These are phyloP conservation scores for Cephalopholis sonnerati DNA, from an alignment of 2,113 vertebrate genomes.

Conservation along the genomic window DNA sequence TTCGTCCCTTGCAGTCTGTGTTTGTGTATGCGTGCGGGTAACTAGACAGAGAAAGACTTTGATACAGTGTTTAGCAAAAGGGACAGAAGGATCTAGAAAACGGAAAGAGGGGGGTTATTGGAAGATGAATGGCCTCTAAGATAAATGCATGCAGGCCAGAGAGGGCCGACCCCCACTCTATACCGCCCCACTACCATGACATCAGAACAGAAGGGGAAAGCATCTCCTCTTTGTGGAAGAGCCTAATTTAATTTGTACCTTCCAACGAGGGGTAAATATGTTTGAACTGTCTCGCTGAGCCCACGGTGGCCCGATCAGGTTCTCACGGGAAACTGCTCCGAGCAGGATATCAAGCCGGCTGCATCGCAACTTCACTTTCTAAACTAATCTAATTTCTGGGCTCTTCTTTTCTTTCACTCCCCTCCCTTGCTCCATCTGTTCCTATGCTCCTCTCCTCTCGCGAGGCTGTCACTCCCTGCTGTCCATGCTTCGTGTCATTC, in stretches of 20 bases:
- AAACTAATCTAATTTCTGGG: slow-evolving; percentile 96
- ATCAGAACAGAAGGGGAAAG: slow-evolving; percentile 99
- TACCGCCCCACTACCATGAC: slow-evolving; percentile 98
- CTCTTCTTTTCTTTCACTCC: slow-evolving; percentile 84
- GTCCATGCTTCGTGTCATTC: slow-evolving; percentile 89
- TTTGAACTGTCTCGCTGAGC: slow-evolving; percentile 95
- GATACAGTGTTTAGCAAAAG: slow-evolving; percentile 88
- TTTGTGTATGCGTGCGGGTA: slow-evolving; percentile 44
- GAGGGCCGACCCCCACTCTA: slow-evolving; percentile 88
- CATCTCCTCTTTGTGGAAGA: slow-evolving; percentile 97
- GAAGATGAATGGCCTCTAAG: slow-evolving; percentile 93
- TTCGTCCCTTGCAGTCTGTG: slow-evolving; percentile 21
- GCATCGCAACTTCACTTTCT: slow-evolving; percentile 93
- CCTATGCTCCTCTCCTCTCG: slow-evolving; percentile 76
- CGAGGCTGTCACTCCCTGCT: slow-evolving; percentile 83
- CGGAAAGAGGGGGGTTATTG: slow-evolving; percentile 75
- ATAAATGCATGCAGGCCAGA: slow-evolving; percentile 93
- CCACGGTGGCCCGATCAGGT: slow-evolving; percentile 87
- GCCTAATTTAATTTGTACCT: slow-evolving; percentile 99
- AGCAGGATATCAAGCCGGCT: slow-evolving; percentile 90
- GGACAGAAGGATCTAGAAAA: slow-evolving; percentile 84
- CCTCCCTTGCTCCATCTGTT: slow-evolving; percentile 83
- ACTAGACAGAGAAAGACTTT: slow-evolving; percentile 86
- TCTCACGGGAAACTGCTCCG: slow-evolving; percentile 97
- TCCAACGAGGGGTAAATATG: slow-evolving; percentile 99